Evolutionary conservation across 2,888 invertebrate genomes (phyloP), one percentile per base, ranked within the genome.

Genomic region (Sphecodes monilicornis): DNA sequence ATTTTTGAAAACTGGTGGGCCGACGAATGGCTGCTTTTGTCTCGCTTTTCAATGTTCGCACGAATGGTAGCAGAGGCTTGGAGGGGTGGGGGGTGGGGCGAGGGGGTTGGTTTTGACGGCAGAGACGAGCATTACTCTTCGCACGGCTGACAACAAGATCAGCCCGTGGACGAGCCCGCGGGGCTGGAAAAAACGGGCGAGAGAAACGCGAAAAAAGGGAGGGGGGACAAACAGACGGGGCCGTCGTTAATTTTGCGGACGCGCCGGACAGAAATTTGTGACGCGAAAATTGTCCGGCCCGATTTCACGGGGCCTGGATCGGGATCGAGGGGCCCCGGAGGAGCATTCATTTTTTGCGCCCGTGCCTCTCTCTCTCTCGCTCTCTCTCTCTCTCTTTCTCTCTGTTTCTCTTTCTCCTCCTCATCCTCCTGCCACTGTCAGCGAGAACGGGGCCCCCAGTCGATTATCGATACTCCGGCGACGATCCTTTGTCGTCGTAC

Each of bases 231-330:
- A n/a, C 50, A 22, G 3, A 1, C 39, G 39, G 39, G 13, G 46
- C 46, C 50, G 54, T 80, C 81, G 78, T 85, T 85, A 85, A 82
- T 86, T 85, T 82, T 78, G 78, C 76, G 66, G 82, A 85, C 71
- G 68, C 81, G 78, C 64, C 71, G 43, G 75, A 32, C 75, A 41
- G 41, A 54, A 77, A 81, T 71, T 22, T 50, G 76, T 46, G 76
- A 74, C 85, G 50, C 46, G 74, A 75, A 77, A 71, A 81, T 74
- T 71, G 78, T 60, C 36, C 54, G 66, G 43, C 60, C 60, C 76
- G 78, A 86, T 74, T 84, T 87, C 16, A 74, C 64, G 71, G 64
- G 29, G 54, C 32, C 41, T 8, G 66, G 50, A 66, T 41, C 73
- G 60, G 39, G 68, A 68, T 43, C 6, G 43, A 18, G 16, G n/a